Evolutionary conservation across 2,797 vertebrate species (phyloP).

Genomic region (Champsocephalus gunnari): DNA sequence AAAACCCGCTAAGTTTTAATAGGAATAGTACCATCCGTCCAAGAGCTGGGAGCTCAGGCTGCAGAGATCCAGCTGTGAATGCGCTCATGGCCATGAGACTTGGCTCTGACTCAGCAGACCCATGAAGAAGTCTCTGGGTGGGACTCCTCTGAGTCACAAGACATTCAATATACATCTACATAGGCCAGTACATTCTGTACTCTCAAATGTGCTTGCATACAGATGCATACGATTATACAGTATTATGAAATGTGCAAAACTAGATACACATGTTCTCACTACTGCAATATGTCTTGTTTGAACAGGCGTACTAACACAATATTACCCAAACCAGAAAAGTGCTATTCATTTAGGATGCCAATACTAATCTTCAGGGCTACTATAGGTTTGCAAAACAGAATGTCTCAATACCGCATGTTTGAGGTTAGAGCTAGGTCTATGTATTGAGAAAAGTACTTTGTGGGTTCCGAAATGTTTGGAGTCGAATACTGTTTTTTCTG

Average conservation of each 20-base stretch:
- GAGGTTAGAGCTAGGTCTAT: background rate
- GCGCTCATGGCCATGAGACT: constrained; percentile 70
- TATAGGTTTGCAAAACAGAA: background rate
- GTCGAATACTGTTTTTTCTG: background rate
- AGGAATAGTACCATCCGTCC: constrained; percentile 54
- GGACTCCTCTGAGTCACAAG: constrained; percentile 54
- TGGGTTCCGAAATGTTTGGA: background rate
- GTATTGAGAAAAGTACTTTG: background rate
- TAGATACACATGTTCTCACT: constrained; percentile 3
- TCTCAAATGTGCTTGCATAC: constrained; percentile 30
- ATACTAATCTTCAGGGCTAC: background rate
- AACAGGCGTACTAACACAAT: background rate
- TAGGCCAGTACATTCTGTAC: constrained; percentile 51
- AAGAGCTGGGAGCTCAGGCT: constrained; percentile 61
- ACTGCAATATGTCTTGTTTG: background rate
- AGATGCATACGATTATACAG: constrained; percentile 28
- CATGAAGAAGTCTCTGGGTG: constrained; percentile 61
- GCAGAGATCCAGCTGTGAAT: constrained; percentile 79
- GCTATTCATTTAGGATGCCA: constrained; percentile 1
- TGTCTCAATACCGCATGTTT: background rate
- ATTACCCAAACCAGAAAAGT: constrained; percentile 18
- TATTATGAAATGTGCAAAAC: constrained; percentile 1
- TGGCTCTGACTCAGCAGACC: constrained; percentile 64
- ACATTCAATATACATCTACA: constrained; percentile 54
- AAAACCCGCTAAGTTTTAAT: constrained; percentile 57